Evolutionary conservation across 2,888 invertebrate species (phyloP).

Genomic region (Parasteatoda lunata): DNA sequence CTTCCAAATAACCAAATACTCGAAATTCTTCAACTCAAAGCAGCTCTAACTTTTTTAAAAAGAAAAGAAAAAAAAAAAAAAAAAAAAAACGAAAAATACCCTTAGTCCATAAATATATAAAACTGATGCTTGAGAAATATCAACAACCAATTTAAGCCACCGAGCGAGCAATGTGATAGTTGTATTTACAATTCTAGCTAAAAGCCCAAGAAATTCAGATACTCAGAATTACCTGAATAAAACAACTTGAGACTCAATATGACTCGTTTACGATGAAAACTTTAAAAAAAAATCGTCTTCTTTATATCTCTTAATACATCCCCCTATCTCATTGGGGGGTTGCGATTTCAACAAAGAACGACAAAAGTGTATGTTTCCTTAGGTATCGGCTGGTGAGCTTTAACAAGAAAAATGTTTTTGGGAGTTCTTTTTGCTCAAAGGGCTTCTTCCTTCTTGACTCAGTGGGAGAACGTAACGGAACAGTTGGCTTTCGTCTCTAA

Average conservation of each 20-base stretch:
- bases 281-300: background rate
- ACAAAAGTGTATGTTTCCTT: background rate
- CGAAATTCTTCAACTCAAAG: no score
- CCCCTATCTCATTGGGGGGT: background rate
- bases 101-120: no score
- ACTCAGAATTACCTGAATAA: background rate
- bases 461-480: background rate
- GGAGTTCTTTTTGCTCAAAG: constrained; percentile 10
- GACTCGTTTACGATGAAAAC: background rate
- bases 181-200: no score
- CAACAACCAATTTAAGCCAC: no score
- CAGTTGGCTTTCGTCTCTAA: background rate
- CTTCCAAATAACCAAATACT: no score
- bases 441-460: background rate
- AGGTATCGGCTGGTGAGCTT: constrained; percentile 16
- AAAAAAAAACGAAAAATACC: no score
- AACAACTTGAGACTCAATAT: background rate
- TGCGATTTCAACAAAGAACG: background rate
- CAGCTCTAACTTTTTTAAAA: no score
- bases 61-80: no score
- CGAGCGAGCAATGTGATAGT: no score
- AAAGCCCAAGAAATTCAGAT: no score
- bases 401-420: constrained; percentile 50
- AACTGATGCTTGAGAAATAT: no score
- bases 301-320: background rate